Percentiles rank a stretch among this genome's conserved stretches.
Evolutionary conservation across 2,797 vertebrate genomes (phyloP).

Genomic region (Lepidocolaptes lacrymiger): DNA sequence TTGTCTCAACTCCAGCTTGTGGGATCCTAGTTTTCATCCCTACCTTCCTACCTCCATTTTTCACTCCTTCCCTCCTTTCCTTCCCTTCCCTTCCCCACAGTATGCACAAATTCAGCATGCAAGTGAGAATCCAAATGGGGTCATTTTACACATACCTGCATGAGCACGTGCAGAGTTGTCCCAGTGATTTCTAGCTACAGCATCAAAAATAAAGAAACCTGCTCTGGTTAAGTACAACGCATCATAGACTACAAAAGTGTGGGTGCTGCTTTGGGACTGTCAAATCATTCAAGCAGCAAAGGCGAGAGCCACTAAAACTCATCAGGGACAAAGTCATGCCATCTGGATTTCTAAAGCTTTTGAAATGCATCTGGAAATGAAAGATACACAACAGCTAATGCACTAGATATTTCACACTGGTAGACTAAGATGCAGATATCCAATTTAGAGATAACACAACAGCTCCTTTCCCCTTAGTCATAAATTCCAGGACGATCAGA

Average conservation of each 20-base stretch:
- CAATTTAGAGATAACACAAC: slow-evolving; percentile 40
- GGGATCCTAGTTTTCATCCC: not conserved
- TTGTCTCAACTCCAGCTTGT: not conserved
- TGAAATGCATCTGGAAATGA: slow-evolving; percentile 20
- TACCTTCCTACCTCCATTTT: not conserved
- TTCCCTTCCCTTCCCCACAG: not conserved
- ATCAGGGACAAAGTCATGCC: not conserved
- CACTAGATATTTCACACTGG: not conserved
- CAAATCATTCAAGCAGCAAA: not conserved
- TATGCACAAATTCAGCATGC: not conserved
- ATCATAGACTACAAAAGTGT: not conserved
- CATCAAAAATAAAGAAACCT: not conserved
- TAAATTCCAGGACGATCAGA: slow-evolving; percentile 47
- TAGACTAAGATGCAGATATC: not conserved
- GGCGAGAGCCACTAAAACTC: not conserved
- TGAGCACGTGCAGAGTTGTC: rapidly evolving
- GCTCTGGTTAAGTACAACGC: not conserved
- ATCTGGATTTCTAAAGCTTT: slow-evolving; percentile 7
- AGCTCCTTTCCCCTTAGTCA: slow-evolving; percentile 31
- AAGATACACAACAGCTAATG: not conserved
- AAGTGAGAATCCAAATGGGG: not conserved
- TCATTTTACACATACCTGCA: not conserved
- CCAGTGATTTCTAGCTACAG: not conserved
- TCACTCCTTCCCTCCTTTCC: not conserved
- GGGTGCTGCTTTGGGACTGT: not conserved